Conservation (phyloP, 1,140 invertebrate species). For the Prorops nasuta region DNA sequence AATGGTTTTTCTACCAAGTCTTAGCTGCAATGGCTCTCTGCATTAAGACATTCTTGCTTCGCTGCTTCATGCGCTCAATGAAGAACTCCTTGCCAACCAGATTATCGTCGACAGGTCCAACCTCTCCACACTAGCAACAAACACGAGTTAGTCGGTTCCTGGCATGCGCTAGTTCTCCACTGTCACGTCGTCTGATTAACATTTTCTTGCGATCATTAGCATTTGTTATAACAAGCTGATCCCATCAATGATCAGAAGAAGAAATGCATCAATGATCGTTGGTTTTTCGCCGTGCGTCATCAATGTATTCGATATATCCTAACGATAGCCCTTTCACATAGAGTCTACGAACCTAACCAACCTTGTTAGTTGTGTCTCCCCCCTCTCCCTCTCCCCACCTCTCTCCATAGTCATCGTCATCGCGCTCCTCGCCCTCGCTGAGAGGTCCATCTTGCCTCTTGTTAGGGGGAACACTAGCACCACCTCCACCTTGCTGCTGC, state of each 20-base stretch:
- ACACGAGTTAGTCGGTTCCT: constrained; percentile 42
- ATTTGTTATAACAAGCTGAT: constrained; percentile 15
- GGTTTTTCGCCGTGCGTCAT: too few species aligned
- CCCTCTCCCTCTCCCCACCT: constrained; percentile 43
- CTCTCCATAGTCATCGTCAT: constrained; percentile 62
- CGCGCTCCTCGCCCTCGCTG: constrained; percentile 71
- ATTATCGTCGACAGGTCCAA: constrained; percentile 28
- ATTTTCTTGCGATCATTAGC: constrained; percentile 10
- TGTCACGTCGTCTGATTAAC: constrained; percentile 1
- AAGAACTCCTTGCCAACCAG: constrained; percentile 44
- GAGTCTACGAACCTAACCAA: constrained; percentile 35
- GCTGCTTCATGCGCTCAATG: constrained; percentile 51
- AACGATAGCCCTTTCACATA: constrained; percentile 24
- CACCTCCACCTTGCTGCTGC: constrained; percentile 22
- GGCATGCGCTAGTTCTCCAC: constrained; percentile 10
- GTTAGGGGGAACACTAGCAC: constrained; percentile 21
- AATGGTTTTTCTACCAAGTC: constrained; percentile 39
- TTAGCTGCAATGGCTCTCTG: constrained; percentile 46
- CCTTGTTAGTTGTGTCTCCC: constrained; percentile 40
- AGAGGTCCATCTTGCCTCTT: constrained; percentile 65
- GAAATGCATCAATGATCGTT: constrained; percentile 5
- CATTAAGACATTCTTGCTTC: constrained; percentile 49
- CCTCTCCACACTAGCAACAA: constrained; percentile 46
- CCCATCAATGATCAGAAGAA: constrained; percentile 21
- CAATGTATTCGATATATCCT: too few species aligned